phyloP scores from a whole-genome alignment of 1,140 invertebrate species.

The Coboldia fuscipes region DNA sequence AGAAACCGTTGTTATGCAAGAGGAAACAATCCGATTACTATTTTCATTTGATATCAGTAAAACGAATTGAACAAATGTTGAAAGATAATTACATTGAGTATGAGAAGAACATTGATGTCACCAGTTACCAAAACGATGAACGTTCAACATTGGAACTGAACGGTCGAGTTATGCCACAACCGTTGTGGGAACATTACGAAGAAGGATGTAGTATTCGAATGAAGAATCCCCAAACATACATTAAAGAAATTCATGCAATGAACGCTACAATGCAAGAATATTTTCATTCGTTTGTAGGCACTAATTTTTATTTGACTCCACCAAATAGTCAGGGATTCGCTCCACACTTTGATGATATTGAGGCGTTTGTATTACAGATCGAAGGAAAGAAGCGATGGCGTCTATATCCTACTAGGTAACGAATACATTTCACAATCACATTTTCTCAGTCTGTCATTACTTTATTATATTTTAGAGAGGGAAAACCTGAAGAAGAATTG shows the following conservation, averaged over 20 bases:
- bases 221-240: constrained; percentile 80
- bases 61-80: constrained; percentile 56
- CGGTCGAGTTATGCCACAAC: constrained; percentile 43
- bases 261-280: constrained; percentile 76
- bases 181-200: constrained; percentile 79
- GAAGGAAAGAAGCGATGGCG: constrained; percentile 93
- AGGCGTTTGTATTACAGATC: constrained; percentile 90
- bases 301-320: constrained; percentile 91
- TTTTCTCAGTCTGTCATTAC: neutral
- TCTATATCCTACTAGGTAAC: constrained; percentile 54
- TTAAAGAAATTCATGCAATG: constrained; percentile 32
- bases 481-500: constrained; percentile 33
- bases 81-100: constrained; percentile 52
- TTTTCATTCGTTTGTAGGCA: constrained; percentile 82
- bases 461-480: neutral
- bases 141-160: constrained; percentile 74
- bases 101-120: constrained; percentile 77
- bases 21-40: constrained; percentile 45
- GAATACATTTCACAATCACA: too few species aligned
- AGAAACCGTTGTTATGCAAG: constrained; percentile 49
- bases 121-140: constrained; percentile 54
- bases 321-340: constrained; percentile 91
- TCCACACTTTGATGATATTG: constrained; percentile 96
- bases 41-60: constrained; percentile 47
- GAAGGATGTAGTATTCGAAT: constrained; percentile 76